Conservation (phyloP, 2,888 invertebrate genomes). For the Caradrina kadenii region DNA sequence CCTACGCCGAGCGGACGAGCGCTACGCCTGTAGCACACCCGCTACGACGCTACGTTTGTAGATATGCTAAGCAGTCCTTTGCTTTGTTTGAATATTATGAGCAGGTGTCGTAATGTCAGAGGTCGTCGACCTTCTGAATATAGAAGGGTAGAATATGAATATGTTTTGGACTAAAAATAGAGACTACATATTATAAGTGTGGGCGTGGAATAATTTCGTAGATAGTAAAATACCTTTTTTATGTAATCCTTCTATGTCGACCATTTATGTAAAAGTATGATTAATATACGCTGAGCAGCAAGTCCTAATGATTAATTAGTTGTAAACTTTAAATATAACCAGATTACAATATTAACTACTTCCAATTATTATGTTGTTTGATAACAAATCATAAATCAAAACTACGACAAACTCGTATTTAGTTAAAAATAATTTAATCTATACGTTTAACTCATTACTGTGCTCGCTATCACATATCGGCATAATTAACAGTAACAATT, state of each 20-base stretch:
- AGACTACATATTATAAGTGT: background rate
- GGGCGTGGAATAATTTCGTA: background rate
- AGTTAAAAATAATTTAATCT: constrained; percentile 11
- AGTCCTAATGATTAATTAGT: constrained; percentile 28
- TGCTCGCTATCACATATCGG: constrained; percentile 22
- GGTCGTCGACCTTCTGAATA: constrained; percentile 25
- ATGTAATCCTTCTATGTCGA: background rate
- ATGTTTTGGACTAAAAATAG: constrained; percentile 20
- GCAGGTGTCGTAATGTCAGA: constrained; percentile 38
- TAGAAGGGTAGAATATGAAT: constrained; percentile 22
- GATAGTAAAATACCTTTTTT: background rate
- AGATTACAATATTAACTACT: background rate
- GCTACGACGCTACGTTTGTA: constrained; percentile 52
- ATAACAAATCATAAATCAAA: constrained; percentile 7
- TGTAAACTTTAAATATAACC: background rate
- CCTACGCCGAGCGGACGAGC: constrained; percentile 38
- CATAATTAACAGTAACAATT: constrained; percentile 30
- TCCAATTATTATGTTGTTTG: constrained; percentile 3
- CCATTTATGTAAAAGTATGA: background rate
- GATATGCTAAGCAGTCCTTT: constrained; percentile 48
- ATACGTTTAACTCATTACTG: constrained; percentile 18
- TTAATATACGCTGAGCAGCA: background rate
- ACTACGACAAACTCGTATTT: background rate
- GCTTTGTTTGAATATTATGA: constrained; percentile 50
- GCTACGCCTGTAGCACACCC: constrained; percentile 57